Percentiles rank a stretch among this genome's conserved stretches.
phyloP scores from a whole-genome alignment of 2,113 vertebrate genomes.

The Crypturellus undulatus region DNA sequence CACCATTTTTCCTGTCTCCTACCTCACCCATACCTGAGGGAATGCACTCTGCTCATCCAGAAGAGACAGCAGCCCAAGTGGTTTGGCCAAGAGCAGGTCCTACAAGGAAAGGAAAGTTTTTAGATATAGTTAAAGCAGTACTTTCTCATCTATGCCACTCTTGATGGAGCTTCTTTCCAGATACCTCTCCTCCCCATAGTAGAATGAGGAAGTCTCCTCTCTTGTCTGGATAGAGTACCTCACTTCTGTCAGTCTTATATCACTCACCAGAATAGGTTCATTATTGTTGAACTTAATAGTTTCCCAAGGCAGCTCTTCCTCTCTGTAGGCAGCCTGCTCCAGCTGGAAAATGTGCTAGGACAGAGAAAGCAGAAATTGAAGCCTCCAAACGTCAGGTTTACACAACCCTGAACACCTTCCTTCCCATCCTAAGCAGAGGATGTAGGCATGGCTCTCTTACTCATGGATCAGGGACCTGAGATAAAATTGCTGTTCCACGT shows the following conservation, averaged over 20 bases:
- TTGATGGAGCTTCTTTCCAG: background rate
- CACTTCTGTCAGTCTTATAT: background rate
- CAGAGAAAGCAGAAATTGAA: background rate
- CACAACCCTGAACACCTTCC: background rate
- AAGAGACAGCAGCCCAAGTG: conserved; percentile 79
- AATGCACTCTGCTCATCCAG: conserved; percentile 84
- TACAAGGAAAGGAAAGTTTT: conserved; percentile 26
- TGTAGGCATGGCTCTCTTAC: background rate
- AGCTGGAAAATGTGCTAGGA: conserved; percentile 83
- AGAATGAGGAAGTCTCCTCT: background rate
- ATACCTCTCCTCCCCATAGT: background rate
- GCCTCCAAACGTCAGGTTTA: background rate
- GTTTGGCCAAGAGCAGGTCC: conserved; percentile 81
- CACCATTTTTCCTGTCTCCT: background rate
- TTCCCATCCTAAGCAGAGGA: background rate
- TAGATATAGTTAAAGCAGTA: background rate
- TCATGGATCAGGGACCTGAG: background rate
- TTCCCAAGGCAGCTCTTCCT: conserved; percentile 79
- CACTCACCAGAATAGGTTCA: conserved; percentile 78
- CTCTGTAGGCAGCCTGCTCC: conserved; percentile 80
- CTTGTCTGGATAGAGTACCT: background rate
- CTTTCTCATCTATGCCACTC: background rate
- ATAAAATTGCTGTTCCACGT: background rate
- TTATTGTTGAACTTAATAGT: conserved; percentile 79
- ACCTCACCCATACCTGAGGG: conserved; percentile 71